Base-by-base conservation (phyloP, 2,797 vertebrate species). In the Odontamblyopus rebecca region DNA sequence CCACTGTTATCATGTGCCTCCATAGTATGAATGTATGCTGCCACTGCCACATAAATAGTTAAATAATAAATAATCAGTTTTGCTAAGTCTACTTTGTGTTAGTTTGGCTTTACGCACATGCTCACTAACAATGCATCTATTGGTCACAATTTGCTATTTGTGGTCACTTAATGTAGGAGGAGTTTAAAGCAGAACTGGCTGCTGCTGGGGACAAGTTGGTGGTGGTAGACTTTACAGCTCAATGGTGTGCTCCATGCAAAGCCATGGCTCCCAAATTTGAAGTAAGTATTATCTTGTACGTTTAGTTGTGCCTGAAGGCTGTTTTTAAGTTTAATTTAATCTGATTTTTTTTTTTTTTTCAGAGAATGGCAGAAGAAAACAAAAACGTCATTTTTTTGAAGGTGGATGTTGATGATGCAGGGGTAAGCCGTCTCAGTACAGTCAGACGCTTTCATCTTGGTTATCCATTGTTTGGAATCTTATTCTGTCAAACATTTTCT, bases 321-420 rank as follows among this genome's bases (percentile, higher is more conserved):
- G 8, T 38, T 38, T 6, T 38, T 13, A 38, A 9, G 18, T 16
- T 44, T 30, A 19, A 5, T n/a, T n/a, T 15, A 41, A 41, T 63
- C 18, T 2, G 5, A 29, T 30, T 35, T 27, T 1, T 6, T 13
- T 23, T 3, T 5, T 48, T n/a, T 54, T 77, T 60, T 19, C 80
- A 99, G 97, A 0, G 0, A 2, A 27, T 95, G 72, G 73, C 81
- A 35, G 54, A 85, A 13, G 77, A 1, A 0, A 90, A 94, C 72
- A 18, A 27, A 0, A 61, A 95, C 0, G 95, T 97, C 56, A 35
- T 98, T 18, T 99, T 99, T 90, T 78, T 97, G 11, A 96, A 97
- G 92, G 94, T 99, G n/a, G 96, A 99, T 0, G 95, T 98, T 86
- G 98, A 98, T 59, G 96, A 96, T 0, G 96, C 94, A 70, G 68